Base-by-base conservation (phyloP, 1,140 invertebrate species). In the Drosophila miranda region DNA sequence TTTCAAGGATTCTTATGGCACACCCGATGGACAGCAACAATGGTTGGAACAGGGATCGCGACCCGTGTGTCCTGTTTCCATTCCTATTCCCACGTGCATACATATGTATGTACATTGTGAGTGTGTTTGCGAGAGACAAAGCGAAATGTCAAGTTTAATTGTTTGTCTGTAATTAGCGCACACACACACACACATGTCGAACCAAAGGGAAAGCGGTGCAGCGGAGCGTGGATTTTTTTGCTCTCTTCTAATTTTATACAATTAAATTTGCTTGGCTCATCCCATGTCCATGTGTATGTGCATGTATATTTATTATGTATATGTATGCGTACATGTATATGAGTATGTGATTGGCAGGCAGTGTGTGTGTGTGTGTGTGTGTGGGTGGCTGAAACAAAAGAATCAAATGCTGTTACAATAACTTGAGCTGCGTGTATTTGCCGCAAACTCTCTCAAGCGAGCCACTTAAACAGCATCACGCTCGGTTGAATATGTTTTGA, bases 371-470 rank as follows among this genome's bases (percentile, higher is more conserved):
- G 63, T 43, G 55, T 60, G 56, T 26, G 23, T 41, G 30, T 49
- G 34, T 63, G 45, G 49, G 61, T 72, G 38, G 48, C 26, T 44
- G 16, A 72, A 84, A 84, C 80, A 84, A 84, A 84, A 69, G 80
- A 84, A 80, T 84, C 80, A 84, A 84, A 84, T 84, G 64, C 81
- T 86, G 80, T 80, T 84, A 84, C 80, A 84, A 84, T 84, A 84
- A 84, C 72, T 84, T 84, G 76, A 21, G 60, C 66, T 63, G 66
- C 66, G 72, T 83, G 55, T 86, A 80, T 84, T 84, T 84, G 80
- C 66, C 72, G 81, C 72, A 73, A 80, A 75, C 80, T 84, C 80
- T 84, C 80, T 84, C 76, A 83, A 84, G 80, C 80, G 80, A 84
- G 83, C 76, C 80, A 86, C 81, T 84, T 84, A 84, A 84, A 84